A percentile compares a stretch with the other conserved stretches of the same genome.
phyloP scores from a whole-genome alignment of 2,797 vertebrate species.

The Falco cherrug region DNA sequence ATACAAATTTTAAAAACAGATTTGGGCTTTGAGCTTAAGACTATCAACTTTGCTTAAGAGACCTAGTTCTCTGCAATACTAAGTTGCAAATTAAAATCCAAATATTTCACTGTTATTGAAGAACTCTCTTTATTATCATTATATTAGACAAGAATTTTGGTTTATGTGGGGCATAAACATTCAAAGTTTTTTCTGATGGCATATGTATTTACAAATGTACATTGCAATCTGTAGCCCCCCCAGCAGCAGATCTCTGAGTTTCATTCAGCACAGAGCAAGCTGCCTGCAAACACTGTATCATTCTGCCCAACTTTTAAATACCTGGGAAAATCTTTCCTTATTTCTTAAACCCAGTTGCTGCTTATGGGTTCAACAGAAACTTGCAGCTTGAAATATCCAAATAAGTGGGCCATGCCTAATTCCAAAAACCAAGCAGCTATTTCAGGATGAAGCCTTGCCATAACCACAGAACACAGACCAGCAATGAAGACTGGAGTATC shows the following conservation, averaged over 20 bases:
- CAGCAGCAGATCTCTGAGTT: background rate
- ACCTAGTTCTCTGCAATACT: background rate
- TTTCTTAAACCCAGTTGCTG: background rate
- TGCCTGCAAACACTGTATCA: background rate
- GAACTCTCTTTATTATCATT: background rate
- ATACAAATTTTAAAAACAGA: background rate
- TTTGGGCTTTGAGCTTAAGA: background rate
- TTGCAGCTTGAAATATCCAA: constrained; percentile 25
- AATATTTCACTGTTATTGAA: background rate
- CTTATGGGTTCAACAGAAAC: background rate
- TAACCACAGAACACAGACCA: constrained; percentile 48
- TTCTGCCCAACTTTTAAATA: constrained; percentile 3
- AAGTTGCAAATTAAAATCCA: background rate
- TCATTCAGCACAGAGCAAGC: background rate
- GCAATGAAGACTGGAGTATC: background rate
- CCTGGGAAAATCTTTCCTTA: background rate
- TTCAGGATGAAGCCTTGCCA: constrained; percentile 26
- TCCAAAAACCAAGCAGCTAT: constrained; percentile 32
- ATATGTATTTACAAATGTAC: background rate
- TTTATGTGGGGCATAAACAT: background rate
- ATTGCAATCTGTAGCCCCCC: background rate
- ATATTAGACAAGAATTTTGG: background rate
- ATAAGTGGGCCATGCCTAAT: background rate
- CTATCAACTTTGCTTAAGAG: background rate
- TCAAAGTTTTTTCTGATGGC: background rate